Percentiles rank a stretch among this genome's conserved stretches.
phyloP scores from a whole-genome alignment of 2,797 vertebrate genomes.

The Trachops cirrhosus region DNA sequence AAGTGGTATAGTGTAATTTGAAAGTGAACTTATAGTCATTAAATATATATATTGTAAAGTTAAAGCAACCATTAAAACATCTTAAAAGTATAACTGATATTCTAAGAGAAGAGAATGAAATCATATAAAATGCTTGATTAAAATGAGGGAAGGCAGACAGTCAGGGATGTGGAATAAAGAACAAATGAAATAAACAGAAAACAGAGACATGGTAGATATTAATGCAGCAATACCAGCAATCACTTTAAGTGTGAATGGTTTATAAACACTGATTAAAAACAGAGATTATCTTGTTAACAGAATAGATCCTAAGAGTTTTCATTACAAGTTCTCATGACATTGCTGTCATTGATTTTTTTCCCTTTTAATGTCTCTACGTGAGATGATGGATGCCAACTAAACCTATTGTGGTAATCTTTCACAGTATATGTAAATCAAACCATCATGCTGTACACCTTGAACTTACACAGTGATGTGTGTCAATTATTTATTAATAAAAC shows the following conservation, averaged over 20 bases:
- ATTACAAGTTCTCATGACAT: neutral
- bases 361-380: neutral
- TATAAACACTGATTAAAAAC: neutral
- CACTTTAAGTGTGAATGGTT: neutral
- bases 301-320: neutral
- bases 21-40: neutral
- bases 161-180: too few relatives aligned
- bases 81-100: neutral
- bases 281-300: neutral
- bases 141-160: too few relatives aligned
- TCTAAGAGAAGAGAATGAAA: neutral
- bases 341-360: neutral
- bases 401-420: neutral
- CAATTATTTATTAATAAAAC: neutral
- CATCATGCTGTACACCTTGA: neutral
- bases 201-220: neutral
- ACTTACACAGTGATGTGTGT: neutral
- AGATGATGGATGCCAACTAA: neutral
- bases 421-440: neutral
- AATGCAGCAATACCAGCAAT: neutral
- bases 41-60: neutral
- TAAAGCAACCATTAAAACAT: neutral
- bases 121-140: neutral
- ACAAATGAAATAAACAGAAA: neutral
- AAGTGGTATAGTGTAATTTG: neutral